Evolutionary conservation across 1,140 invertebrate genomes (phyloP), one percentile per base, ranked within the genome.

Genomic region (Steinernema khuongi): DNA sequence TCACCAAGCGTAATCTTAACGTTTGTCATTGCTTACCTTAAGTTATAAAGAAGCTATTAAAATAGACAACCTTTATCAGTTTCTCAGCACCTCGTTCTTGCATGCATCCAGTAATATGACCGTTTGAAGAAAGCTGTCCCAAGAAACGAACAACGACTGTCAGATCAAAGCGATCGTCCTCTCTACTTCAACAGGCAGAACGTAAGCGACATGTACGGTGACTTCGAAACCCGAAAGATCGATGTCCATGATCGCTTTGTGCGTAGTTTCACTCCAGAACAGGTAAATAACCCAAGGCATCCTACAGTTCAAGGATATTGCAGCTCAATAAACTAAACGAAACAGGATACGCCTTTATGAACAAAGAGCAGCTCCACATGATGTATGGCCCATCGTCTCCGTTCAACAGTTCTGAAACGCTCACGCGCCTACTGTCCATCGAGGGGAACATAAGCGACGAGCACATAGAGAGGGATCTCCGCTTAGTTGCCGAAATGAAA

Each of bases 121-220:
- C n/a, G n/a, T n/a, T n/a, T n/a, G n/a, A n/a, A n/a, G n/a, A n/a
- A n/a, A n/a, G n/a, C n/a, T n/a, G 50, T n/a, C 14, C 7, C 14
- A 7, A 60, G 26, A 60, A 11, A 7, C 11, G 50, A 60, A 22
- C 50, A 72, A 31, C 31, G 66, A 2, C 74, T 60, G 1, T 36
- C 50, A 7, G 70, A 67, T 28, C 28, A 36, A 28, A 69, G 60
- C 14, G 68, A 70, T 18, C 28, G 29, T 2, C 68, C 67, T 29
- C 41, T 79, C n/a, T 79, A 80, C 68, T 79, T 79, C 31, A 79
- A 77, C 14, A 60, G 71, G 30, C 43, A 79, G 70, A 79, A 79
- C 72, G 77, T 79, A n/a, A 79, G 31, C 11, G 68, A 80, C n/a
- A 78, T 78, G 22, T 79, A 76, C 67, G 77, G 77, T 7, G 77